Conservation (phyloP, 2,888 invertebrate species). For the Chloroclystis v-ata region DNA sequence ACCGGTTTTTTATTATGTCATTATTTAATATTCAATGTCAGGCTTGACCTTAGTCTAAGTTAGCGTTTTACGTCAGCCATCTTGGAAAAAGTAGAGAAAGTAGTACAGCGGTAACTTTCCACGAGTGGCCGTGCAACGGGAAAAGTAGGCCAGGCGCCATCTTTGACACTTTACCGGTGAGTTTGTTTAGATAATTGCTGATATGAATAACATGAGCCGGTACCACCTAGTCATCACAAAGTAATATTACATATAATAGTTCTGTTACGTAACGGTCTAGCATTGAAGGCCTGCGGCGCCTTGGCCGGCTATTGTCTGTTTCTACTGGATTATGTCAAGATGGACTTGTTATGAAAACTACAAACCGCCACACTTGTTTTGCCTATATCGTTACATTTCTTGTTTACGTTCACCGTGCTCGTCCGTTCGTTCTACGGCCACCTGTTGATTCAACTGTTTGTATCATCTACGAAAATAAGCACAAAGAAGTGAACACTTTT, state of each 20-base stretch:
- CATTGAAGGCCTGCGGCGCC: constrained; percentile 44
- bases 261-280: constrained; percentile 28
- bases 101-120: constrained; percentile 77
- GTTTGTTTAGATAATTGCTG: constrained; percentile 32
- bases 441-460: constrained; percentile 12
- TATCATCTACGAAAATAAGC: constrained; percentile 3
- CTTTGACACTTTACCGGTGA: constrained; percentile 59
- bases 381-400: constrained; percentile 34
- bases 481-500: constrained; percentile 8
- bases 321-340: constrained; percentile 50
- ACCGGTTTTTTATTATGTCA: constrained; percentile 22
- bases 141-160: constrained; percentile 74
- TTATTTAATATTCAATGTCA: constrained; percentile 29
- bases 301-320: constrained; percentile 48
- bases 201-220: constrained; percentile 7
- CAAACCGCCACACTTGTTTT: constrained; percentile 44
- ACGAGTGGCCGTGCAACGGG: constrained; percentile 65
- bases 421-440: constrained; percentile 5
- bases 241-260: constrained; percentile 20
- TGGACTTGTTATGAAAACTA: constrained; percentile 61
- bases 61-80: constrained; percentile 63
- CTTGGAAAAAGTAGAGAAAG: constrained; percentile 78
- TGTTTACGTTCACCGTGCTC: constrained; percentile 21
- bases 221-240: constrained; percentile 4
- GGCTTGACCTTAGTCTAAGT: constrained; percentile 64